These are phyloP conservation scores for Heliconius eleuchia DNA, from an alignment of 1,140 invertebrate species.

Conservation along the genomic window DNA sequence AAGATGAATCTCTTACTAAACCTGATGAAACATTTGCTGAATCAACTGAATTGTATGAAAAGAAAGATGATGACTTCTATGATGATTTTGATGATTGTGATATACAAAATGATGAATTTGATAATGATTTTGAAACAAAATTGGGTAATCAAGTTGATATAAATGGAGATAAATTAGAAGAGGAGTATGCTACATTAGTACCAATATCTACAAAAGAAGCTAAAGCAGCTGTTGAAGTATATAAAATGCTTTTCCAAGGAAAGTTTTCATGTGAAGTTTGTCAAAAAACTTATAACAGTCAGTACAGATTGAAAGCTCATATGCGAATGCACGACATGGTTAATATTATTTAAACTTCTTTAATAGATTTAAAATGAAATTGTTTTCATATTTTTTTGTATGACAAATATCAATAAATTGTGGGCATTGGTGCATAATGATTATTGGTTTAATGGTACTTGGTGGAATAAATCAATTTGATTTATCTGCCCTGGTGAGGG, in stretches of 20 bases:
- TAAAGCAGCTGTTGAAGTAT: slow-evolving; percentile 61
- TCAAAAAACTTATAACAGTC: slow-evolving; percentile 55
- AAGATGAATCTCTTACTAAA: slow-evolving; percentile 19
- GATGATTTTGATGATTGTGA: slow-evolving; percentile 42
- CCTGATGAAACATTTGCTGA: slow-evolving; percentile 14
- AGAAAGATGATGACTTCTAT: slow-evolving; percentile 34
- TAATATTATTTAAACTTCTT: slow-evolving; percentile 16
- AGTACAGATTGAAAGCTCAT: slow-evolving; percentile 56
- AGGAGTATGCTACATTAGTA: slow-evolving; percentile 64
- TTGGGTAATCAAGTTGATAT: slow-evolving; percentile 45
- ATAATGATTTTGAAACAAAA: slow-evolving; percentile 21
- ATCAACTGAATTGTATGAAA: slow-evolving; percentile 24
- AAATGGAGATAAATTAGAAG: slow-evolving; percentile 48
- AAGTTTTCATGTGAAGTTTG: slow-evolving; percentile 58
- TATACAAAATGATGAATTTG: slow-evolving; percentile 39
- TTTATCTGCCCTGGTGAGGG: too few species aligned
- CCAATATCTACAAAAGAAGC: slow-evolving; percentile 62
- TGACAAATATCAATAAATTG: too few species aligned
- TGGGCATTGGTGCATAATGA: too few species aligned
- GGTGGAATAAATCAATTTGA: too few species aligned
- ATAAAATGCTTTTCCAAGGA: slow-evolving; percentile 60
- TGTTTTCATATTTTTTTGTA: too few species aligned
- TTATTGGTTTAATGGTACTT: too few species aligned
- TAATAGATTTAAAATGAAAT: too few species aligned
- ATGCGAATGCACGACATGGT: slow-evolving; percentile 73